Base-by-base conservation (phyloP, 37 sponge, comb jelly and placozoan genomes). In the Crambe crambe region DNA sequence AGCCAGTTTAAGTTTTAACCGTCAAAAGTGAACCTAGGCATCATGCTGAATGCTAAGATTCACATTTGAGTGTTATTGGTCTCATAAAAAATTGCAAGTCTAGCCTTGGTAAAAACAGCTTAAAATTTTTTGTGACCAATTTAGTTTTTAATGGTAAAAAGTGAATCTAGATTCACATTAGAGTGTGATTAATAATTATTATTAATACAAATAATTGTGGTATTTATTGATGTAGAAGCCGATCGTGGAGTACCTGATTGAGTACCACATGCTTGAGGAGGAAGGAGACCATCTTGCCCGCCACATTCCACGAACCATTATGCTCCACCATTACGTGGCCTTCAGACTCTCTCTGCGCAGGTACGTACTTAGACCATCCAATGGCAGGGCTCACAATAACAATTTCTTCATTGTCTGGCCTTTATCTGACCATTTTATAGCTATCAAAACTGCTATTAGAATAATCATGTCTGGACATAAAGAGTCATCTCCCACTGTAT, bases 301-400 rank as follows among this genome's bases (percentile, higher is more conserved):
- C n/a, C 26, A 32, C 57, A 75, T 91, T 37, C 87, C 92, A 17
- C 20, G 57, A 18, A 73, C 83, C 36, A 77, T 91, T 29, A 20
- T 41, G 2, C 36, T 91, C 4, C 83, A 91, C 20, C 87, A 91
- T 51, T 91, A 87, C 74, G 82, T 91, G 18, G 42, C 38, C 36
- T 75, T 91, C 47, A 76, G 92, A 72, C 44, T 87, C 0, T 58
- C 63, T 56, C 78, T 91, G 3, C 37, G 82, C 20, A 80, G 83
- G 89, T 88, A 69, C 15, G 27, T 67, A 20, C 42, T 42, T 41
- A 17, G 36, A 42, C 21, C 5, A 21, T 70, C n/a, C n/a, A n/a
- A n/a, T n/a, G n/a, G n/a, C n/a, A n/a, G n/a, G 64, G 8, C 64
- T 62, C n/a, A n/a, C n/a, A n/a, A n/a, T n/a, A n/a, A n/a, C n/a